Conservation (phyloP, 2,797 vertebrate species). For the Sebastes nivosus region DNA sequence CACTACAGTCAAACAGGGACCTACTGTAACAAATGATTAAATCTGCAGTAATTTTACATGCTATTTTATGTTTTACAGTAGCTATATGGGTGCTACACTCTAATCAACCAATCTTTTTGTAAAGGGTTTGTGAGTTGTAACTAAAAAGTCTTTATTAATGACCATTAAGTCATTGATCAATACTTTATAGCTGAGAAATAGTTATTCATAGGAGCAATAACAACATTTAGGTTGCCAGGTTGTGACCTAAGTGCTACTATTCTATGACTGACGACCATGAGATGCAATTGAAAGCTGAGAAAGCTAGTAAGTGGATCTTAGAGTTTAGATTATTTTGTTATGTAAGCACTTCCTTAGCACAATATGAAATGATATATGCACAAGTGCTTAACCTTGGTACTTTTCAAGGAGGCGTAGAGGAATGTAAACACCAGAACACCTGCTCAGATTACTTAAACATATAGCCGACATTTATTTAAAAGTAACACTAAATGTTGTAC, state of each 20-base stretch:
- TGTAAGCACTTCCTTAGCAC: neutral
- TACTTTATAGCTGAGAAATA: too few species aligned
- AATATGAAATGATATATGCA: neutral
- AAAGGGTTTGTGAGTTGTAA: too few species aligned
- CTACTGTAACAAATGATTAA: neutral
- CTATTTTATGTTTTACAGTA: neutral
- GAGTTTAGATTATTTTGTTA: too few species aligned
- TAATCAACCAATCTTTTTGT: too few species aligned
- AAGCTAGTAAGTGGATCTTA: too few species aligned
- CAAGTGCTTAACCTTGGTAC: neutral
- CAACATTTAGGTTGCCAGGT: too few species aligned
- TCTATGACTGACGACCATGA: too few species aligned
- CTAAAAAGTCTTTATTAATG: too few species aligned
- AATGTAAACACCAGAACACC: neutral
- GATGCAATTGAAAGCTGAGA: too few species aligned
- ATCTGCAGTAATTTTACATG: neutral
- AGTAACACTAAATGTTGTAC: neutral
- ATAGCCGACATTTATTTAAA: neutral
- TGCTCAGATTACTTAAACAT: neutral
- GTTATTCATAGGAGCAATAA: too few species aligned
- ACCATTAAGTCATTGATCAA: too few species aligned
- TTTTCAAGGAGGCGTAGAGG: neutral
- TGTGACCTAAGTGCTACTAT: too few species aligned
- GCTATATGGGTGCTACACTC: neutral
- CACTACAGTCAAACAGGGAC: neutral